A percentile compares a stretch with the other conserved stretches of the same genome.
phyloP scores from a whole-genome alignment of 2,888 invertebrate genomes.

The Ennomos fuscantarius region DNA sequence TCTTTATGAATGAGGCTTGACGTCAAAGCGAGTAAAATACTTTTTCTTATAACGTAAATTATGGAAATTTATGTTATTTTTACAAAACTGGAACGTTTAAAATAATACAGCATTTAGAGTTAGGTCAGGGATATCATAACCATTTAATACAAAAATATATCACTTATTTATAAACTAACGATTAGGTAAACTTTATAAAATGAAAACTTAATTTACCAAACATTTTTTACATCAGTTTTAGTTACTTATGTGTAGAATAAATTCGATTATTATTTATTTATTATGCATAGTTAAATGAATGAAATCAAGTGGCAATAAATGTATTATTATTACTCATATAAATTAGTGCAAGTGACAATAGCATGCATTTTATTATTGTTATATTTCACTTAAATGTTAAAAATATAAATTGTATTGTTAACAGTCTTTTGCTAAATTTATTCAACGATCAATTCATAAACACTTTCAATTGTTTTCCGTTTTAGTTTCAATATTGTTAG shows the following conservation, averaged over 20 bases:
- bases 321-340: no score
- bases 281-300: constrained; percentile 8
- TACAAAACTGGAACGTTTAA: constrained; percentile 23
- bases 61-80: constrained; percentile 26
- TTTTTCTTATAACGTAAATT: constrained; percentile 34
- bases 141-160: constrained; percentile 36
- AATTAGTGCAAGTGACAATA: no score
- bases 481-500: no score
- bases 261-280: constrained; percentile 29
- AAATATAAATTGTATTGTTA: no score
- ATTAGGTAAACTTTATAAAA: constrained; percentile 28
- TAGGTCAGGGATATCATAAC: constrained; percentile 31
- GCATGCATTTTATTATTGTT: no score
- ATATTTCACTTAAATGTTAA: no score
- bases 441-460: no score
- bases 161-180: constrained; percentile 22
- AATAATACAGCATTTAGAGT: constrained; percentile 27
- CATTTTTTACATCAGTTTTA: constrained; percentile 9
- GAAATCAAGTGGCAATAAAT: no score
- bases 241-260: constrained; percentile 23
- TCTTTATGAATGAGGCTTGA: constrained; percentile 77
- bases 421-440: no score
- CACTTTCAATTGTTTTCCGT: no score
- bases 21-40: constrained; percentile 59
- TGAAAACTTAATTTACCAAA: constrained; percentile 24